These are phyloP conservation scores for Phataginus tetradactyla DNA, from an alignment of 2,797 vertebrate species.

Conservation along the genomic window DNA sequence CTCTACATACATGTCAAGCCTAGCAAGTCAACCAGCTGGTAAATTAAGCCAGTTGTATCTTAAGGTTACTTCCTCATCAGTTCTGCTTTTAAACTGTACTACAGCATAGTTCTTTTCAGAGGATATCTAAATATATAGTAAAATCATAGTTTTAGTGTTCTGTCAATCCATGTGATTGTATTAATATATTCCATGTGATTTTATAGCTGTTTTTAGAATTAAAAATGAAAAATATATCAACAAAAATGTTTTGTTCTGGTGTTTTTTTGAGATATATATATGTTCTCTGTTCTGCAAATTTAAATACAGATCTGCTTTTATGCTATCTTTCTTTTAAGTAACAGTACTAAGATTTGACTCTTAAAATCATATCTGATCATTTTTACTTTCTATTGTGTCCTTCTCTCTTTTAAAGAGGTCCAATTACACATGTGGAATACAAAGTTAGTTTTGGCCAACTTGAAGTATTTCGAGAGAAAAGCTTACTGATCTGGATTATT, in stretches of 20 bases:
- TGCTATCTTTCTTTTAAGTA: conserved; percentile 35
- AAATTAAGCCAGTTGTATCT: conserved; percentile 62
- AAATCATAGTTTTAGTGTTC: conserved; percentile 46
- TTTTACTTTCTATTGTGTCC: not conserved
- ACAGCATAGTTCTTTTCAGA: conserved; percentile 66
- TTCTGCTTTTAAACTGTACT: conserved; percentile 68
- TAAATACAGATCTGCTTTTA: conserved; percentile 10
- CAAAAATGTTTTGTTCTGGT: conserved; percentile 14
- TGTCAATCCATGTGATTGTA: not conserved
- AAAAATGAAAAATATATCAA: conserved; percentile 17
- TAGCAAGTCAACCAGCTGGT: conserved; percentile 48
- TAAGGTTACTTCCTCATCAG: conserved; percentile 54
- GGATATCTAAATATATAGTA: not conserved
- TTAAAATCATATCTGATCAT: conserved; percentile 31
- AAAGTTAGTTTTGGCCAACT: conserved; percentile 94
- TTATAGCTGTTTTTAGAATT: conserved; percentile 18
- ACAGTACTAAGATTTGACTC: conserved; percentile 24
- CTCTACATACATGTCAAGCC: not conserved
- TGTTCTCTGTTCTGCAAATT: not conserved
- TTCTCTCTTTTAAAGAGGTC: conserved; percentile 87
- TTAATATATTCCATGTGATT: not conserved
- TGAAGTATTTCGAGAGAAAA: conserved; percentile 94
- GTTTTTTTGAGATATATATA: not conserved
- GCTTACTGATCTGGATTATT: conserved; percentile 92
- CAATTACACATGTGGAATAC: conserved; percentile 90